A percentile compares a stretch with the other conserved stretches of the same genome.
Evolutionary conservation across 2,797 vertebrate species (phyloP).

Genomic region (Coregonus sp.): DNA sequence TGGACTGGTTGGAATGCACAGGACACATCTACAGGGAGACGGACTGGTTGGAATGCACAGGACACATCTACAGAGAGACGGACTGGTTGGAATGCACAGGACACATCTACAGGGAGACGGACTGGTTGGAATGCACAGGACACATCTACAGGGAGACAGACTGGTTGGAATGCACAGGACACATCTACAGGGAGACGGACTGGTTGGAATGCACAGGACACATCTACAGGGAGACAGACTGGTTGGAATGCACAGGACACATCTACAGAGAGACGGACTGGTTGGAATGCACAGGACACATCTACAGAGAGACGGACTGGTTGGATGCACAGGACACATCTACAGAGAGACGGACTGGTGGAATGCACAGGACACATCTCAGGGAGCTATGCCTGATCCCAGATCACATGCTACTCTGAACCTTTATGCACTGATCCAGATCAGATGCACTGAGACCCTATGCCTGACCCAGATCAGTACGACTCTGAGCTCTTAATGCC

Average conservation of each 20-base stretch:
- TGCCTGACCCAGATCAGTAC: too few relatives aligned
- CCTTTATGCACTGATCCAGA: too few relatives aligned
- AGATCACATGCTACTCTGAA: too few relatives aligned
- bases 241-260: slow-evolving; percentile 48
- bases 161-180: too few relatives aligned
- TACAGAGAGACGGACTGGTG: slow-evolving; percentile 41
- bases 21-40: too few relatives aligned
- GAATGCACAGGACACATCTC: not conserved
- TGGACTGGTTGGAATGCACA: too few relatives aligned
- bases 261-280: slow-evolving; percentile 67
- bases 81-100: too few relatives aligned
- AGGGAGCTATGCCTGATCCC: too few relatives aligned
- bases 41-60: not conserved
- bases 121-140: not conserved
- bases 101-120: too few relatives aligned
- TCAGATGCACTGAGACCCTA: too few relatives aligned
- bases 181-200: too few relatives aligned
- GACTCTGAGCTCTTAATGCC: too few relatives aligned
- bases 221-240: slow-evolving; percentile 71
- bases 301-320: slow-evolving; percentile 67
- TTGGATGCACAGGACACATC: slow-evolving; percentile 68
- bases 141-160: slow-evolving; percentile 75
- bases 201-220: slow-evolving; percentile 40
- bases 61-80: slow-evolving; percentile 76
- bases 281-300: slow-evolving; percentile 51